These are phyloP conservation scores for Cetonia aurata DNA, from an alignment of 2,888 invertebrate species.

Conservation along the genomic window DNA sequence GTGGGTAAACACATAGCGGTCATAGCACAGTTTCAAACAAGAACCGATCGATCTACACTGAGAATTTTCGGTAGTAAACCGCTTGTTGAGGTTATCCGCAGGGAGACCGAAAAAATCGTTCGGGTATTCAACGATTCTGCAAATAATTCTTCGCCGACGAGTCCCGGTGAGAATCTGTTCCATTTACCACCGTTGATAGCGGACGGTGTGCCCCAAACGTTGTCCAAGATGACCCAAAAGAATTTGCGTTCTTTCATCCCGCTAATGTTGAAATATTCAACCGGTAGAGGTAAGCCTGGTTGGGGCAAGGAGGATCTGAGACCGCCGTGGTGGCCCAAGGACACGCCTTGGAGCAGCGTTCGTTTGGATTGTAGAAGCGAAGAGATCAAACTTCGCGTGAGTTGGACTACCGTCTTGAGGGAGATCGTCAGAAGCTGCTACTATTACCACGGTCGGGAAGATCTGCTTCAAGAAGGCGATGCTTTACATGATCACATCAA, in stretches of 20 bases:
- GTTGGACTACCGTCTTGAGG: conserved; percentile 93
- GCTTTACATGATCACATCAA: background rate
- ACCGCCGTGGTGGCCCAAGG: conserved; percentile 95
- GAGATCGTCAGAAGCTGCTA: conserved; percentile 96
- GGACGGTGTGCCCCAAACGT: conserved; percentile 94
- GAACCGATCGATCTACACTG: background rate
- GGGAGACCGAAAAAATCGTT: too few relatives aligned
- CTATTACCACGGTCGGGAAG: conserved; percentile 93
- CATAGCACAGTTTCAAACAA: background rate
- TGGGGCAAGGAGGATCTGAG: conserved; percentile 94
- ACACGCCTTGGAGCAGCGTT: conserved; percentile 95
- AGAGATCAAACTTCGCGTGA: conserved; percentile 94
- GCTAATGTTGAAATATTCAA: conserved; percentile 94
- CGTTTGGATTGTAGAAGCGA: conserved; percentile 93
- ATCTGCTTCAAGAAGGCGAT: conserved; percentile 67
- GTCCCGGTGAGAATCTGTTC: conserved; percentile 69
- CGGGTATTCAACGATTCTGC: background rate
- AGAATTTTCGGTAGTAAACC: conserved; percentile 13
- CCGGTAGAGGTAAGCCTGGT: conserved; percentile 92
- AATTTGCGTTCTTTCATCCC: conserved; percentile 94
- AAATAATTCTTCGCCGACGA: background rate
- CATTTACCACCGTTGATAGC: conserved; percentile 93
- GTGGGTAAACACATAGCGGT: conserved; percentile 15
- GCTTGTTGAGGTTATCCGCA: conserved; percentile 6
- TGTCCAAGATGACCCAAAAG: conserved; percentile 97